A percentile compares a stretch with the other conserved stretches of the same genome.
Evolutionary conservation across 2,888 invertebrate genomes (phyloP).

Genomic region (Charanyca ferruginea): DNA sequence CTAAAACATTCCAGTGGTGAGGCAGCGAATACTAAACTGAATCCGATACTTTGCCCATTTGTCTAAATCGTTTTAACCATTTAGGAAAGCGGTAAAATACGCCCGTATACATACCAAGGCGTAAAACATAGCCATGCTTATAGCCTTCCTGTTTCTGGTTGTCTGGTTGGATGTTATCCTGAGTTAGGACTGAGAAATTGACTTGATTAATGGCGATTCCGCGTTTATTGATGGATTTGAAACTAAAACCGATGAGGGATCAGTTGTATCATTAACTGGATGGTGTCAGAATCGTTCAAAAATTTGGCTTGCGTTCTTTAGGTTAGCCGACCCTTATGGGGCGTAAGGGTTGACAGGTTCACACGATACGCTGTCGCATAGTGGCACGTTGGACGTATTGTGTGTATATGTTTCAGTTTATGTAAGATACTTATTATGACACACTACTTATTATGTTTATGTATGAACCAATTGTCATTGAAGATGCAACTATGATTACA

Average conservation of each 20-base stretch:
- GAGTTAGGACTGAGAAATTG: conserved; percentile 20
- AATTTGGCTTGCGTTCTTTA: no score
- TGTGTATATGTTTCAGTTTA: background rate
- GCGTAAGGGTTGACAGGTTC: no score
- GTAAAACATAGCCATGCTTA: conserved; percentile 52
- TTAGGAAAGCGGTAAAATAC: conserved; percentile 46
- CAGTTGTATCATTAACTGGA: background rate
- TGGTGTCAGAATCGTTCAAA: background rate
- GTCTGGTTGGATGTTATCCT: conserved; percentile 14
- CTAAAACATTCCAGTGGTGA: conserved; percentile 17
- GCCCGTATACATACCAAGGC: conserved; percentile 36
- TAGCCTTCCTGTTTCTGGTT: conserved; percentile 40
- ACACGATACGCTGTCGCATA: background rate
- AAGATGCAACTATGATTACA: background rate
- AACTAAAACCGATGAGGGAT: background rate
- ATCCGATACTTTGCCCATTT: conserved; percentile 55
- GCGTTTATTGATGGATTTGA: conserved; percentile 1
- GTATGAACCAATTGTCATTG: background rate
- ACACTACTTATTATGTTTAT: no score
- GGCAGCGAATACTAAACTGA: conserved; percentile 29
- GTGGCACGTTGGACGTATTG: no score
- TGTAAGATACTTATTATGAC: background rate
- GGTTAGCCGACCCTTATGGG: no score
- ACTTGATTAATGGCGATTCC: conserved; percentile 12
- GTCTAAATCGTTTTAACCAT: conserved; percentile 50